phyloP scores from a whole-genome alignment of 1,140 invertebrate species.

The Dendroctonus ponderosae region DNA sequence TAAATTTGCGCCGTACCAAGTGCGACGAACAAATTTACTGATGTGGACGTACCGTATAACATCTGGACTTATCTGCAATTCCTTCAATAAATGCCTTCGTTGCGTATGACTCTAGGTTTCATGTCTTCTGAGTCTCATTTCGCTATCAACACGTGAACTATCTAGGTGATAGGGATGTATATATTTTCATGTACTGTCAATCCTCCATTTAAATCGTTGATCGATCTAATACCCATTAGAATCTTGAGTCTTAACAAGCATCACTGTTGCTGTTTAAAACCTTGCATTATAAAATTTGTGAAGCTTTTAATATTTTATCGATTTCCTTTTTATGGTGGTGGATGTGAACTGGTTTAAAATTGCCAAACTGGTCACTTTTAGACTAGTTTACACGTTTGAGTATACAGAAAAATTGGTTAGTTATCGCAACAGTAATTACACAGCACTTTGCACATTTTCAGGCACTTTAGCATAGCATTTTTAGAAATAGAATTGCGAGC shows the following conservation, averaged over 20 bases:
- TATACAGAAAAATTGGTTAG: neutral
- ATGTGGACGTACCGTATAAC: too few species aligned
- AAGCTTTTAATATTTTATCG: slow-evolving; percentile 26
- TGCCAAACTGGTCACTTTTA: neutral
- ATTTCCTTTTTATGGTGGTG: slow-evolving; percentile 26
- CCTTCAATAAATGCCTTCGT: too few species aligned
- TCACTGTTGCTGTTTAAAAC: slow-evolving; percentile 6
- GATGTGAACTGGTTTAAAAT: slow-evolving; percentile 1
- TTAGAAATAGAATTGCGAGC: slow-evolving; percentile 9
- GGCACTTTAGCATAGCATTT: slow-evolving; percentile 6
- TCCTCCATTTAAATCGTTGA: slow-evolving; percentile 1
- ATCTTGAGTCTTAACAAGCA: neutral
- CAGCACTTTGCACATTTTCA: slow-evolving; percentile 22
- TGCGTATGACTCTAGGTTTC: too few species aligned
- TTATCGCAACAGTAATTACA: slow-evolving; percentile 11
- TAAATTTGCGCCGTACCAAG: too few species aligned
- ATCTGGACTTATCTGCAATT: too few species aligned
- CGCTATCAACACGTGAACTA: slow-evolving; percentile 6
- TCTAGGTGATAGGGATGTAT: slow-evolving; percentile 3
- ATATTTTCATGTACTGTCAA: neutral
- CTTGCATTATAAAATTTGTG: slow-evolving; percentile 24
- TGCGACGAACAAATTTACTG: too few species aligned
- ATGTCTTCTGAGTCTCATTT: slow-evolving; percentile 1
- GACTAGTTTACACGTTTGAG: neutral
- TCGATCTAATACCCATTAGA: too few species aligned